Conservation (phyloP, 2,888 invertebrate species). For the Meta bourneti region DNA sequence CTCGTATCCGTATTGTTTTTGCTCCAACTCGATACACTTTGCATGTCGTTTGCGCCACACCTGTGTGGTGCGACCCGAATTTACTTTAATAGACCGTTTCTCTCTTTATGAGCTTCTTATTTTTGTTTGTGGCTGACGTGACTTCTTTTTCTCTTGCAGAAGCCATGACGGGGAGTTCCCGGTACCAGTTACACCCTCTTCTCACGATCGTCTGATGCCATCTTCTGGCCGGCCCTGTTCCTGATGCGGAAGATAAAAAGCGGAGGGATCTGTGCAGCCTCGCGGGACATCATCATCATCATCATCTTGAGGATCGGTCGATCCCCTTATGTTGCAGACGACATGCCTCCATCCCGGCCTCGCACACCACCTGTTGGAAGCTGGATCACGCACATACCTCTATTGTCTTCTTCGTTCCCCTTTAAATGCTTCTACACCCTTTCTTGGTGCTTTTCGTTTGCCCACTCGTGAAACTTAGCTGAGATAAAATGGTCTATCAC, state of each 20-base stretch:
- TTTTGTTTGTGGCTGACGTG: neutral
- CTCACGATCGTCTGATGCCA: conserved; percentile 44
- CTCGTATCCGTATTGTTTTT: too few species aligned
- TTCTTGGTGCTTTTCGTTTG: neutral
- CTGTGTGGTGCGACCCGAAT: too few species aligned
- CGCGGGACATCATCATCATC: too few species aligned
- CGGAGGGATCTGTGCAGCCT: neutral
- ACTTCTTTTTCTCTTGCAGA: conserved; percentile 39
- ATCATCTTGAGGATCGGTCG: neutral
- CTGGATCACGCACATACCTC: neutral
- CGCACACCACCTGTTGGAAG: neutral
- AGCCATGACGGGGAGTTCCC: conserved; percentile 48
- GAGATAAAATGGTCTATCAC: neutral
- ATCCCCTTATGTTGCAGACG: conserved; percentile 3
- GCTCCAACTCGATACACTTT: too few species aligned
- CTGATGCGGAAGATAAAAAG: conserved; percentile 7
- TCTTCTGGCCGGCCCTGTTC: neutral
- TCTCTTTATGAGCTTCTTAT: too few species aligned
- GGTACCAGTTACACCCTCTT: conserved; percentile 56
- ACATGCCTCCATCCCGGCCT: neutral
- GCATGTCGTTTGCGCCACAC: too few species aligned
- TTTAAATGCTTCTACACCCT: neutral
- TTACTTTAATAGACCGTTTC: too few species aligned
- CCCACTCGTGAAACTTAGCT: neutral
- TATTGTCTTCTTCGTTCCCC: neutral